phyloP scores from a whole-genome alignment of 2,113 vertebrate species.

The Istiophorus platypterus region DNA sequence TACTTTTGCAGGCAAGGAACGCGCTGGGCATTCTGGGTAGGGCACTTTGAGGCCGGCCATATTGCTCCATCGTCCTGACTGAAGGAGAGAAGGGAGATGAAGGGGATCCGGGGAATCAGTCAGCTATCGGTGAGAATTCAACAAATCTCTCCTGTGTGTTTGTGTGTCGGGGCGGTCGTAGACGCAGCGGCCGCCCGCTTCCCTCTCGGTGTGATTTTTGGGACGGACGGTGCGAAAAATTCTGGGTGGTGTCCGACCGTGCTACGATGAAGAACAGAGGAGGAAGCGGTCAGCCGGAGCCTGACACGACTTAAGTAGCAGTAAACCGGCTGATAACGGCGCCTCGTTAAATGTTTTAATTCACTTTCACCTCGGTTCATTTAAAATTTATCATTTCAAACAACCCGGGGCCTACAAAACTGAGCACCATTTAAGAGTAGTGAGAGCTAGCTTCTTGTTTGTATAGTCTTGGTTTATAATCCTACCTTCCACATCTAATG shows the following conservation, averaged over 20 bases:
- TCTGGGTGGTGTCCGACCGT: conserved; percentile 3
- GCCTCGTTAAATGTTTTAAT: background rate
- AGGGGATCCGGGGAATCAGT: conserved; percentile 83
- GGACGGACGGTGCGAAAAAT: background rate
- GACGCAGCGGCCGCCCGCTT: accelerated
- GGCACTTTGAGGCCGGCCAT: conserved; percentile 77
- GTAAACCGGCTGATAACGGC: background rate
- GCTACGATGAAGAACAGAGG: conserved; percentile 20
- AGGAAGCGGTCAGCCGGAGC: conserved; percentile 32
- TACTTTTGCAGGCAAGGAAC: background rate
- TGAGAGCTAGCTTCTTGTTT: background rate
- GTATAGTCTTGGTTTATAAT: background rate
- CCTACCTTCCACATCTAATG: no score
- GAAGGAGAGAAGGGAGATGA: conserved; percentile 85
- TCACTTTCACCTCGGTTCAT: no score
- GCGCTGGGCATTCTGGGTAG: conserved; percentile 81
- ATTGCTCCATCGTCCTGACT: conserved; percentile 60
- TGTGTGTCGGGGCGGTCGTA: background rate
- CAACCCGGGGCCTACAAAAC: accelerated
- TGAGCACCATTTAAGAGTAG: background rate
- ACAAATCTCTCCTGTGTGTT: accelerated
- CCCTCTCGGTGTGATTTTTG: background rate
- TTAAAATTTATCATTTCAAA: no score
- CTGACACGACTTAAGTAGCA: background rate
- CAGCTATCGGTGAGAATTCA: conserved; percentile 80